Percentiles rank a stretch among this genome's conserved stretches.
Conservation (phyloP, 1,140 invertebrate species). For the Trachymyrmex cornetzi region DNA sequence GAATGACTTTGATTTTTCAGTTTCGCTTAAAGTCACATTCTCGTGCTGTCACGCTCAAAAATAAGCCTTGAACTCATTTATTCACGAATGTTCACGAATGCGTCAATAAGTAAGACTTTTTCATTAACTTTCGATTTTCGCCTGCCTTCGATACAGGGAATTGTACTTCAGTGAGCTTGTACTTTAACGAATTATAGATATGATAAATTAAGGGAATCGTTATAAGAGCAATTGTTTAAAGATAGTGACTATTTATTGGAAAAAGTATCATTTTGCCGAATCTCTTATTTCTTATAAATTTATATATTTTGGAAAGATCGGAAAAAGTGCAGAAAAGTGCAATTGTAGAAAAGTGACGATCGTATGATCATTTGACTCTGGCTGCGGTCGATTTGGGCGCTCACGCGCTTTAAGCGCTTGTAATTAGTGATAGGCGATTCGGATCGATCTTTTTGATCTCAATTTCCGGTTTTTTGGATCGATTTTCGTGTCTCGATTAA, state of each 20-base stretch:
- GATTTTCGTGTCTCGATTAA: no score
- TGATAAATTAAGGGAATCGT: background rate
- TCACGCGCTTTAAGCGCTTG: no score
- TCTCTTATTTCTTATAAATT: background rate
- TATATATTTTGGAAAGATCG: background rate
- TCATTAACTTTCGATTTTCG: background rate
- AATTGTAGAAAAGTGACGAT: background rate
- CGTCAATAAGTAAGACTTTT: background rate
- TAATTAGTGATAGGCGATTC: no score
- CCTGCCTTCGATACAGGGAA: no score
- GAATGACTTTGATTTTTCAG: conserved; percentile 23
- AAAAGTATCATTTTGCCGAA: background rate
- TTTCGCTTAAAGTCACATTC: background rate
- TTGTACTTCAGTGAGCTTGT: no score
- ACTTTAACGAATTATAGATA: no score
- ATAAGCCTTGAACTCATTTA: background rate
- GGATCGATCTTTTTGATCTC: no score
- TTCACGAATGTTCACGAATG: background rate
- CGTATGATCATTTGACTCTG: background rate
- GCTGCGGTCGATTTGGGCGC: no score
- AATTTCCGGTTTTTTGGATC: no score
- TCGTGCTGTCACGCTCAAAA: background rate
- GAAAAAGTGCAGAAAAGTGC: background rate
- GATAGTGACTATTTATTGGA: background rate
- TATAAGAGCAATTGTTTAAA: background rate